These are phyloP conservation scores for Sebastes trivittatus DNA, from an alignment of 2,797 vertebrate species.

Conservation along the genomic window DNA sequence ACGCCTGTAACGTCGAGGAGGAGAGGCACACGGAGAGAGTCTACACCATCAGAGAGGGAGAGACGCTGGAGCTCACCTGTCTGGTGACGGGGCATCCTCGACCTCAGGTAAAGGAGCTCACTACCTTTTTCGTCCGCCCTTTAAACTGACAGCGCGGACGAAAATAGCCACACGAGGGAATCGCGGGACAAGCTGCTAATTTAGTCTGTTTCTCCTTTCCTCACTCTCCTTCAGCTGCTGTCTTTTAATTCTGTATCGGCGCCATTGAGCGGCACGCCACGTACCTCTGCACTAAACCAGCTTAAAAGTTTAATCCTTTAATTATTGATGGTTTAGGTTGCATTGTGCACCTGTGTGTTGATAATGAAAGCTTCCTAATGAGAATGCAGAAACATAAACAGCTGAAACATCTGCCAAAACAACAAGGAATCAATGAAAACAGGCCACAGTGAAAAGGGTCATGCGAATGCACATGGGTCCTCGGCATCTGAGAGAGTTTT, in stretches of 20 bases:
- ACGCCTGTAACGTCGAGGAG: slow-evolving; percentile 97
- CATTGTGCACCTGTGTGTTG: slow-evolving; percentile 67
- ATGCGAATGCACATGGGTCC: slow-evolving; percentile 47
- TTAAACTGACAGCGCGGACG: not conserved
- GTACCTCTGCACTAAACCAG: slow-evolving; percentile 54
- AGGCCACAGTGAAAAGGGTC: slow-evolving; percentile 51
- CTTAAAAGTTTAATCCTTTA: slow-evolving; percentile 75
- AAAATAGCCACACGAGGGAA: not conserved
- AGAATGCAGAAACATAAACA: slow-evolving; percentile 55
- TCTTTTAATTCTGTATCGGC: slow-evolving; percentile 28
- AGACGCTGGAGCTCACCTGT: slow-evolving; percentile 95
- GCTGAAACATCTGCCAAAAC: slow-evolving; percentile 60
- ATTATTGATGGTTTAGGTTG: slow-evolving; percentile 72
- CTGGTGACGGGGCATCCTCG: slow-evolving; percentile 95
- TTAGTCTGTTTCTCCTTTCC: not conserved
- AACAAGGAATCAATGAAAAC: slow-evolving; percentile 48
- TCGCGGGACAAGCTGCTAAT: slow-evolving; percentile 12
- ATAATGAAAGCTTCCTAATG: slow-evolving; percentile 70
- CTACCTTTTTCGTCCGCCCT: not conserved
- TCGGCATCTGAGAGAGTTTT: slow-evolving; percentile 20
- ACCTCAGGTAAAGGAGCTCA: slow-evolving; percentile 89
- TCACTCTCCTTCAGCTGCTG: not conserved
- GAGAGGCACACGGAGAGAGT: slow-evolving; percentile 96
- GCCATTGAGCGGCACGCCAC: slow-evolving; percentile 30
- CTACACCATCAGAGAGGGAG: slow-evolving; percentile 96